Conservation (phyloP, 2,797 vertebrate genomes). For the Acanthornis magna region DNA sequence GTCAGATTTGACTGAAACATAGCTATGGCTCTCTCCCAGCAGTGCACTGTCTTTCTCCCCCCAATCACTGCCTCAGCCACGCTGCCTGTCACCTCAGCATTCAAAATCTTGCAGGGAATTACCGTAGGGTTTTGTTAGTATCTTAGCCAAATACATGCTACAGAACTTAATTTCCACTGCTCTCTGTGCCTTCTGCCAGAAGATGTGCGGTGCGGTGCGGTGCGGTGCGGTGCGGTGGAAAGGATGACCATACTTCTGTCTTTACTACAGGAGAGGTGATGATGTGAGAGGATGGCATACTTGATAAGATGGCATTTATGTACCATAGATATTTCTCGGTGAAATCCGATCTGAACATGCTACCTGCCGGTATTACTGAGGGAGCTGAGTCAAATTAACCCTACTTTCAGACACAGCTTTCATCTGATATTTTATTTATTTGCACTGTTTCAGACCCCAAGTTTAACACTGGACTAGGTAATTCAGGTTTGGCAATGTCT, state of each 20-base stretch:
- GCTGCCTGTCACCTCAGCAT: conserved; percentile 16
- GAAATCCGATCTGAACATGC: not conserved
- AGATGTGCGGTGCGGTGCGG: not conserved
- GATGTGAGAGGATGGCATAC: not conserved
- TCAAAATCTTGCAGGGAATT: conserved; percentile 62
- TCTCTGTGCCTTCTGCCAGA: conserved; percentile 18
- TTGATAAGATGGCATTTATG: not conserved
- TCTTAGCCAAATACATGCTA: conserved; percentile 20
- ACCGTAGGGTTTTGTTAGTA: conserved; percentile 41
- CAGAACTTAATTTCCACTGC: conserved; percentile 6
- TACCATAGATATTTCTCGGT: not conserved
- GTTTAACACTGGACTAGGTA: not conserved
- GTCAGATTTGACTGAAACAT: conserved; percentile 78
- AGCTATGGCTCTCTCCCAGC: conserved; percentile 66
- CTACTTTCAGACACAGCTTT: not conserved
- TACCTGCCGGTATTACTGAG: not conserved
- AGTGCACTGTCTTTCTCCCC: conserved; percentile 31
- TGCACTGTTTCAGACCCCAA: not conserved
- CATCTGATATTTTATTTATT: not conserved
- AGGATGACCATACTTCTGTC: not conserved
- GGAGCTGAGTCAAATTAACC: not conserved
- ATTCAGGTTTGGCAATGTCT: not conserved
- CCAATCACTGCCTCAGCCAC: not conserved
- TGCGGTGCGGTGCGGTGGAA: not conserved
- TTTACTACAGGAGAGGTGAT: not conserved